These are phyloP conservation scores for Chouioia cunea DNA, from an alignment of 2,888 invertebrate species.

Conservation along the genomic window DNA sequence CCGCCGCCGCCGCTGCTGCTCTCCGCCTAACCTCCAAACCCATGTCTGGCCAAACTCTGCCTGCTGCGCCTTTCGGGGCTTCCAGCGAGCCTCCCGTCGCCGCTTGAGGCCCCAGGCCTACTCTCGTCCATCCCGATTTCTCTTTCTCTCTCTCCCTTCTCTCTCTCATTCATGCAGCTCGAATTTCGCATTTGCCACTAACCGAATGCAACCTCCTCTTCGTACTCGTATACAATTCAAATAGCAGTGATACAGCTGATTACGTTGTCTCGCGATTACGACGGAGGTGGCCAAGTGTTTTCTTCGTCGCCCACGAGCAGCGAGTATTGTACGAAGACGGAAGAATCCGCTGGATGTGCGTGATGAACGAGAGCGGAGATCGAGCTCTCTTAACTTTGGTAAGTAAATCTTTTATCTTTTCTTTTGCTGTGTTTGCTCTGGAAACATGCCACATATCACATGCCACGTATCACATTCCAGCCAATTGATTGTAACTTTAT, in stretches of 20 bases:
- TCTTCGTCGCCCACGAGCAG: no score
- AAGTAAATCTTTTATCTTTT: not conserved
- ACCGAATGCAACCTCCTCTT: no score
- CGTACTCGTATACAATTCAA: no score
- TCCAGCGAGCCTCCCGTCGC: constrained; percentile 52
- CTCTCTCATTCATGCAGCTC: no score
- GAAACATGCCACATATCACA: no score
- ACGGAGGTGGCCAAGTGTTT: no score
- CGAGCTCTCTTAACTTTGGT: constrained; percentile 13
- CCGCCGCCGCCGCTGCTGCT: not conserved
- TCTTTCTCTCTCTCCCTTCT: constrained; percentile 10
- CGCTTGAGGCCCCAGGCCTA: constrained; percentile 49
- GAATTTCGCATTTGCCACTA: no score
- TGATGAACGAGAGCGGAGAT: constrained; percentile 14
- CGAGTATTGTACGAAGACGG: not conserved
- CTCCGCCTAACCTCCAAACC: constrained; percentile 2
- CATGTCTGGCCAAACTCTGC: not conserved
- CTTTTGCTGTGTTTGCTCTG: not conserved
- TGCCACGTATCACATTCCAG: no score
- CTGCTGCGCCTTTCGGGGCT: constrained; percentile 42
- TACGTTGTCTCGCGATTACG: no score
- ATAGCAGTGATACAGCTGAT: no score
- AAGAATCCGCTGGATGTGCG: not conserved
- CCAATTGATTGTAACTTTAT: not conserved
- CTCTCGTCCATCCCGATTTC: not conserved